A percentile compares a stretch with the other conserved stretches of the same genome.
These are phyloP conservation scores for Sylvicapra grimmia DNA, from an alignment of 2,113 vertebrate genomes.

Conservation along the genomic window DNA sequence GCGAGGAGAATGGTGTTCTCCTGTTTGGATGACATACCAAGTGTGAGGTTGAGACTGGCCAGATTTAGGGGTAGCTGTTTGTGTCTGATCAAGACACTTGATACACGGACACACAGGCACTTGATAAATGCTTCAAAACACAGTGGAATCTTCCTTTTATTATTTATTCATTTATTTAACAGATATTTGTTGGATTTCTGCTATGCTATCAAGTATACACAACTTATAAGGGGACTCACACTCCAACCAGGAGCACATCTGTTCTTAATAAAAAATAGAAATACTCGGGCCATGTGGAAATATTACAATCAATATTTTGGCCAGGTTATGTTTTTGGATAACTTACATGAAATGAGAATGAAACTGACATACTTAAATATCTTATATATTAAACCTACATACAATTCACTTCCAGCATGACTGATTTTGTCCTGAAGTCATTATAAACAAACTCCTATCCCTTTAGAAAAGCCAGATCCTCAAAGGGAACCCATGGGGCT, in stretches of 20 bases:
- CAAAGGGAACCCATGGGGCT: background rate
- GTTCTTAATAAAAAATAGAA: slow-evolving; percentile 8
- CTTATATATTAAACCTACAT: background rate
- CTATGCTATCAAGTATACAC: background rate
- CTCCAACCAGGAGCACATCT: background rate
- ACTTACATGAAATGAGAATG: background rate
- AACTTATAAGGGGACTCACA: background rate
- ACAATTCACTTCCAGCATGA: background rate
- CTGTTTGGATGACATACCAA: background rate
- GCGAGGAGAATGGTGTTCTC: rapidly evolving
- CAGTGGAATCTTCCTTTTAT: background rate
- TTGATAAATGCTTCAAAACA: background rate
- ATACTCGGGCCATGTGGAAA: background rate
- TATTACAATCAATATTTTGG: slow-evolving; percentile 13
- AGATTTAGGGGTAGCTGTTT: background rate
- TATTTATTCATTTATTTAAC: background rate
- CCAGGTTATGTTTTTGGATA: background rate
- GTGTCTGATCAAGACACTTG: background rate
- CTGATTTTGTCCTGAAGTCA: background rate
- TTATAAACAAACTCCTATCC: background rate
- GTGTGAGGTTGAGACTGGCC: background rate
- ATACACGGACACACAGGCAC: background rate
- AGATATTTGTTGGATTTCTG: background rate
- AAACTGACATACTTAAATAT: slow-evolving; percentile 1
- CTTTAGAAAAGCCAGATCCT: background rate